Percentiles rank a stretch among this genome's conserved stretches.
These are phyloP conservation scores for Antheraea mylitta DNA, from an alignment of 1,140 invertebrate species.

Conservation along the genomic window DNA sequence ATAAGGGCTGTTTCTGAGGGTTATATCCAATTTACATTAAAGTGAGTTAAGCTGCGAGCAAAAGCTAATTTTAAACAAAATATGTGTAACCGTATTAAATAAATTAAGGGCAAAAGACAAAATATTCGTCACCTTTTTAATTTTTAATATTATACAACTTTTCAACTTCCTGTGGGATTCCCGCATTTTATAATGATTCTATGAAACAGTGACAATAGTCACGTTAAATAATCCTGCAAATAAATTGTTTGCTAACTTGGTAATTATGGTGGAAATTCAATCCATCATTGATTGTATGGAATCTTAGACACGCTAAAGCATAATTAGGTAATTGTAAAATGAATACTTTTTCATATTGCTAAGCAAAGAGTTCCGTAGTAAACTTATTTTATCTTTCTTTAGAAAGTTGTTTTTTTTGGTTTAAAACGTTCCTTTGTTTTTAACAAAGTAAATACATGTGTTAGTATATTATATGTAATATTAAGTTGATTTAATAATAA, in stretches of 20 bases:
- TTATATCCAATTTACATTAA: too few relatives aligned
- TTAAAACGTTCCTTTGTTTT: not conserved
- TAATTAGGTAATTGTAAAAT: slow-evolving; percentile 7
- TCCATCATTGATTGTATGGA: slow-evolving; percentile 23
- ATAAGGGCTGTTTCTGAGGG: too few relatives aligned
- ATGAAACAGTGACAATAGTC: not conserved
- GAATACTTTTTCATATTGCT: not conserved
- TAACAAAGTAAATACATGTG: not conserved
- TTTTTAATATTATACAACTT: not conserved
- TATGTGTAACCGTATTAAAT: too few relatives aligned
- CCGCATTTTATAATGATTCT: not conserved
- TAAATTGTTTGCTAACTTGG: slow-evolving; percentile 18
- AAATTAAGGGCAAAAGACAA: too few relatives aligned
- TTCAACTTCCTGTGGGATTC: not conserved
- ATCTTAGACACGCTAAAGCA: slow-evolving; percentile 23
- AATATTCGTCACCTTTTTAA: too few relatives aligned
- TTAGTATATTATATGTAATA: not conserved
- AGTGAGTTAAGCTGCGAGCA: too few relatives aligned
- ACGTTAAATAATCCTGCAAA: not conserved
- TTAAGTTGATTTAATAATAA: too few relatives aligned
- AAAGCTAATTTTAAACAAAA: too few relatives aligned
- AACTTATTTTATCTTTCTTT: too few relatives aligned
- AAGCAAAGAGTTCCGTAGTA: not conserved
- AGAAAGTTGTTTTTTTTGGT: too few relatives aligned
- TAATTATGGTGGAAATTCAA: slow-evolving; percentile 25